Evolutionary conservation across 2,113 vertebrate species (phyloP).

Genomic region (Irena cyanogastra): DNA sequence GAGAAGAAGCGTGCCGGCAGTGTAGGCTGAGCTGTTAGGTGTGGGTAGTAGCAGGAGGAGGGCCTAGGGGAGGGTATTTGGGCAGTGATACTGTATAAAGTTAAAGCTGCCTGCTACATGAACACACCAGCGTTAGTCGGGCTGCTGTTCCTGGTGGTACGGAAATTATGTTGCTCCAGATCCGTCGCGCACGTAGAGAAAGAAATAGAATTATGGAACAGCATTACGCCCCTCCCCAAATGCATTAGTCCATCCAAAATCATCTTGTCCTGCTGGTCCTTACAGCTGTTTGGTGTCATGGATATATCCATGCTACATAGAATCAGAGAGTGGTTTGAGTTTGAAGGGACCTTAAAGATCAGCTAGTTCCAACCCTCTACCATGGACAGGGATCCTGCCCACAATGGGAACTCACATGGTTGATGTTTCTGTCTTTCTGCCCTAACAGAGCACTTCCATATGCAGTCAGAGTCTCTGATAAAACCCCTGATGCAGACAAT

Average conservation of each 20-base stretch:
- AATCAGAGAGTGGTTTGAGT: background rate
- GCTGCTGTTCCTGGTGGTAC: accelerated
- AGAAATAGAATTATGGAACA: accelerated
- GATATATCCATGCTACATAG: background rate
- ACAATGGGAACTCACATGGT: background rate
- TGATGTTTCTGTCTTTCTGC: background rate
- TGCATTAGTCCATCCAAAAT: background rate
- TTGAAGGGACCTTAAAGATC: background rate
- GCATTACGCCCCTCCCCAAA: background rate
- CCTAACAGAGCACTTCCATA: constrained; percentile 86
- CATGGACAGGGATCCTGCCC: background rate
- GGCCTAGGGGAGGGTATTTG: too few relatives aligned
- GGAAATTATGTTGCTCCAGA: background rate
- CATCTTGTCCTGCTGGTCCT: too few relatives aligned
- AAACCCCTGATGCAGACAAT: constrained; percentile 89
- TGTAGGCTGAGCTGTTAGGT: background rate
- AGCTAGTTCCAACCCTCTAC: background rate
- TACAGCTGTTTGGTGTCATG: background rate
- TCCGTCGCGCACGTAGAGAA: background rate
- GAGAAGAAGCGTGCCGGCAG: accelerated
- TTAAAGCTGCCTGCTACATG: background rate
- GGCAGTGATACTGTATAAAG: background rate
- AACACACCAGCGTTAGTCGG: accelerated
- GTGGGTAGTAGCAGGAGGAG: background rate
- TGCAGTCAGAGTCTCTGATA: constrained; percentile 90